Percentiles rank a stretch among this genome's conserved stretches.
Conservation (phyloP, 2,888 invertebrate genomes). For the Erynnis tages region DNA sequence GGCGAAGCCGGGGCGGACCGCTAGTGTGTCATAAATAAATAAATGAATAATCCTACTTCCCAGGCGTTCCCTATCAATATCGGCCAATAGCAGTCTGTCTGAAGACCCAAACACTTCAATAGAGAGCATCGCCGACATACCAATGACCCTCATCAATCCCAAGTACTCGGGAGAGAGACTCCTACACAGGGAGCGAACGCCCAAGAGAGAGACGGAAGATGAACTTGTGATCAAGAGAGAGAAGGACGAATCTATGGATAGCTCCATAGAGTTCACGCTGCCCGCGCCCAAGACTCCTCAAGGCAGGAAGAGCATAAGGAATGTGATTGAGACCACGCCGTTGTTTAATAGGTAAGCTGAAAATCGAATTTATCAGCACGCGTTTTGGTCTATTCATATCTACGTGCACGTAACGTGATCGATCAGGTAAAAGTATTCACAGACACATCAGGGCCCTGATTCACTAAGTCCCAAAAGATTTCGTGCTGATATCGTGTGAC, state of each 20-base stretch:
- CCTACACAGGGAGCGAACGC: slow-evolving; percentile 21
- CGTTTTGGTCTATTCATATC: no score
- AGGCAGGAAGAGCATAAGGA: slow-evolving; percentile 53
- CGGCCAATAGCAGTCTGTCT: slow-evolving; percentile 68
- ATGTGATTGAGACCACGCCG: slow-evolving; percentile 48
- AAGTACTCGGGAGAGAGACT: slow-evolving; percentile 46
- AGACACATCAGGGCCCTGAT: no score
- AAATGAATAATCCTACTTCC: slow-evolving; percentile 24
- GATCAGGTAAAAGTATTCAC: no score
- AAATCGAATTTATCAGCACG: no score
- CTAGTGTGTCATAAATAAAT: no score
- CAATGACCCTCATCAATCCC: slow-evolving; percentile 66
- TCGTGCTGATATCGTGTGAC: no score
- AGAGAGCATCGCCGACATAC: slow-evolving; percentile 73
- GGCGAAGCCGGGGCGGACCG: no score
- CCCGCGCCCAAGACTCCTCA: slow-evolving; percentile 52
- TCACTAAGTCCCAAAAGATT: no score
- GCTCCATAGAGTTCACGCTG: slow-evolving; percentile 30
- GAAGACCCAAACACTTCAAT: slow-evolving; percentile 69
- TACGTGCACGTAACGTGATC: no score
- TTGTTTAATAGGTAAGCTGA: slow-evolving; percentile 49
- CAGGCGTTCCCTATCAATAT: slow-evolving; percentile 66
- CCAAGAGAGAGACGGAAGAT: slow-evolving; percentile 24
- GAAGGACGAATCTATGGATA: slow-evolving; percentile 28
- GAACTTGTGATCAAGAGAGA: slow-evolving; percentile 15